These are phyloP conservation scores for Dynastes maya DNA, from an alignment of 2,888 invertebrate genomes.

Conservation along the genomic window DNA sequence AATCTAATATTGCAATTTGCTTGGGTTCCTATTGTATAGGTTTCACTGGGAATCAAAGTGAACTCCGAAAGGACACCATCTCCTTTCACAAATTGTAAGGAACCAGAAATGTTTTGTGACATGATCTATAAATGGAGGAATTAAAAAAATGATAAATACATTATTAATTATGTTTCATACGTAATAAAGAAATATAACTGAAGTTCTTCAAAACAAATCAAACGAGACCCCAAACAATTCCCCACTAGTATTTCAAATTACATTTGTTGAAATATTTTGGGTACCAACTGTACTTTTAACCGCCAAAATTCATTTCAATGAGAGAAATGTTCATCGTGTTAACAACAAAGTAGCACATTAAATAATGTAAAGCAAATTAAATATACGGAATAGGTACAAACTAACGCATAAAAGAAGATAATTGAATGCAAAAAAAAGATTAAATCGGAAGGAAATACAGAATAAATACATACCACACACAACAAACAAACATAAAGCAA, in stretches of 20 bases:
- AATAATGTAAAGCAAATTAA: not conserved
- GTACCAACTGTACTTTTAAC: constrained; percentile 36
- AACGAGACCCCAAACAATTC: no score
- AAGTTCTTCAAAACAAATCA: no score
- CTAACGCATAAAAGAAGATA: not conserved
- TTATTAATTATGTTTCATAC: not conserved
- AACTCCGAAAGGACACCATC: constrained; percentile 48
- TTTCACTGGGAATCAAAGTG: constrained; percentile 50
- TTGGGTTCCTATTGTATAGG: constrained; percentile 56
- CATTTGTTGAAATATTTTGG: constrained; percentile 29
- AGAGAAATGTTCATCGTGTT: not conserved
- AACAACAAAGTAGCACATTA: no score
- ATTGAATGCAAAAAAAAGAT: no score
- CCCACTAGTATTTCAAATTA: not conserved
- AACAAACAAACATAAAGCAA: no score
- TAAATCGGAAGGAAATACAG: no score
- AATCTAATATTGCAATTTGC: constrained; percentile 57
- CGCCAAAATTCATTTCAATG: constrained; percentile 18
- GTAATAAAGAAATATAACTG: not conserved
- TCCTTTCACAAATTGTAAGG: constrained; percentile 54
- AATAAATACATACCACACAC: no score
- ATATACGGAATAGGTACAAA: not conserved
- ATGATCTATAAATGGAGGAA: constrained; percentile 3
- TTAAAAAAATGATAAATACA: not conserved
- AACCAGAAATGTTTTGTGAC: constrained; percentile 39